A percentile compares a stretch with the other conserved stretches of the same genome.
These are phyloP conservation scores for Agrilus mali DNA, from an alignment of 2,888 invertebrate genomes.

Conservation along the genomic window DNA sequence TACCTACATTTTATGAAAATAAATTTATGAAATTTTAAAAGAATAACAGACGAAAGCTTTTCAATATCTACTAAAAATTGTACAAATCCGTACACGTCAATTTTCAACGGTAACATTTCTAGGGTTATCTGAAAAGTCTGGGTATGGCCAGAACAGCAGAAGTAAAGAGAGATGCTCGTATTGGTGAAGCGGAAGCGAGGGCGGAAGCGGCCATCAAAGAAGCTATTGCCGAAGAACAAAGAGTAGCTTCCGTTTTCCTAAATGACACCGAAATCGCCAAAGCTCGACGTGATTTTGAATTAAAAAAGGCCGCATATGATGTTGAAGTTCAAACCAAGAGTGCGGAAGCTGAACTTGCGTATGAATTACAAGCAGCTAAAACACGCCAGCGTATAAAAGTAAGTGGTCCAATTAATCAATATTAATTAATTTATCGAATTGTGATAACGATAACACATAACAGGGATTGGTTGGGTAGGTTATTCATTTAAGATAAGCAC, in stretches of 20 bases:
- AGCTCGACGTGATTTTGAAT: conserved; percentile 89
- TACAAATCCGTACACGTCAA: background rate
- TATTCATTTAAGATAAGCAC: too few relatives aligned
- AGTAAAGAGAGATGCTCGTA: conserved; percentile 89
- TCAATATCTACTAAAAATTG: too few relatives aligned
- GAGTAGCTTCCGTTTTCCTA: conserved; percentile 85
- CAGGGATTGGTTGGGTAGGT: too few relatives aligned
- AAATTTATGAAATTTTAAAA: too few relatives aligned
- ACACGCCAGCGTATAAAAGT: conserved; percentile 74
- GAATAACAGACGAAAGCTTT: too few relatives aligned
- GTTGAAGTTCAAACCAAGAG: conserved; percentile 90
- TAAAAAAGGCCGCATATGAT: conserved; percentile 95
- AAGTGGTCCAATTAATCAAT: too few relatives aligned
- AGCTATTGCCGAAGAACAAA: conserved; percentile 91
- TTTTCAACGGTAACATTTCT: conserved; percentile 4
- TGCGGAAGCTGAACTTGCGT: conserved; percentile 91
- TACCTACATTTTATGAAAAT: too few relatives aligned
- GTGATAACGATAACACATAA: too few relatives aligned
- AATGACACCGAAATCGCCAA: conserved; percentile 98
- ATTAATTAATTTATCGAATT: too few relatives aligned
- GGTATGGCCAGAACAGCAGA: conserved; percentile 93
- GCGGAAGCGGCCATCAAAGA: conserved; percentile 87
- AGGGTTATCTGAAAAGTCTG: conserved; percentile 88
- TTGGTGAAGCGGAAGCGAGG: conserved; percentile 93
- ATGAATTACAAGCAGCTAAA: conserved; percentile 87